These are phyloP conservation scores for Semotilus atromaculatus DNA, from an alignment of 2,797 vertebrate species.

Conservation along the genomic window DNA sequence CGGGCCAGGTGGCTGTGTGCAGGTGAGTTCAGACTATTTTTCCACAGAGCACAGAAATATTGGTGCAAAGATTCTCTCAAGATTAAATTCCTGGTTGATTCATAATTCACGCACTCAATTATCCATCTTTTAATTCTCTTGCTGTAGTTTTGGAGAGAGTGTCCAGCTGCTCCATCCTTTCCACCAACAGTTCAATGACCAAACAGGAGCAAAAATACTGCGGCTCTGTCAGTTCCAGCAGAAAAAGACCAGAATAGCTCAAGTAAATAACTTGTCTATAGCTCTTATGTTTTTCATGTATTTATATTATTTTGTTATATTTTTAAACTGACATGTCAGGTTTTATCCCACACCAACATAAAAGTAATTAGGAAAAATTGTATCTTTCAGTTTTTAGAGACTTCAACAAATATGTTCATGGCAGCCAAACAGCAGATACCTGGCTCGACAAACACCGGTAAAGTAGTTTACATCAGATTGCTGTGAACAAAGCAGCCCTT, in stretches of 20 bases:
- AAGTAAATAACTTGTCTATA: slow-evolving; percentile 74
- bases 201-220: slow-evolving; percentile 89
- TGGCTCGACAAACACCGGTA: slow-evolving; percentile 81
- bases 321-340: background rate
- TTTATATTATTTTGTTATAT: background rate
- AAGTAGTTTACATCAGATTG: background rate
- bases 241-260: slow-evolving; percentile 97
- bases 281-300: background rate
- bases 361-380: background rate
- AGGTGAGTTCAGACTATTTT: slow-evolving; percentile 77
- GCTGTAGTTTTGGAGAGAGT: slow-evolving; percentile 91
- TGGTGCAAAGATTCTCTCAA: background rate
- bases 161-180: slow-evolving; percentile 95
- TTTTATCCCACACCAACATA: background rate
- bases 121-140: background rate
- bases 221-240: slow-evolving; percentile 95
- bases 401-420: slow-evolving; percentile 88
- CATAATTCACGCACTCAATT: background rate
- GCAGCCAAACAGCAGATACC: slow-evolving; percentile 85
- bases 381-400: slow-evolving; percentile 89
- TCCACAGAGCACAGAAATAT: background rate
- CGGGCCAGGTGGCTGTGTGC: slow-evolving; percentile 93
- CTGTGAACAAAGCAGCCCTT: background rate
- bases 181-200: slow-evolving; percentile 92
- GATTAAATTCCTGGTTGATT: background rate